Percentiles rank a stretch among this genome's conserved stretches.
phyloP scores from a whole-genome alignment of 2,113 vertebrate species.

The Himantopus leucocephalus region DNA sequence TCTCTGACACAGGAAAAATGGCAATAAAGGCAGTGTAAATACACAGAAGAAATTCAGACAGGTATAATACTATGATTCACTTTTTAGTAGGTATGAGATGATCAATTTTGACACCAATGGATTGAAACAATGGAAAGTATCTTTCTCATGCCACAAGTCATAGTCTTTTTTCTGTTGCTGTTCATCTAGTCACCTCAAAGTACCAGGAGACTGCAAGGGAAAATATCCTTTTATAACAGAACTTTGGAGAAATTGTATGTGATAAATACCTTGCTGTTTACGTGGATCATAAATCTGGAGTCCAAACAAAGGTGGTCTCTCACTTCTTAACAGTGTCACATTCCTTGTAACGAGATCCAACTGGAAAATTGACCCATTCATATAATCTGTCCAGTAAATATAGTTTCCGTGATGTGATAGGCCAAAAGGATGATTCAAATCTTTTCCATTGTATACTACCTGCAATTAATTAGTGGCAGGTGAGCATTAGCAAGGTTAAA shows the following conservation, averaged over 20 bases:
- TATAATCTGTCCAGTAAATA: slow-evolving; percentile 98
- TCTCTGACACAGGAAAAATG: not conserved
- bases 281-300: slow-evolving; percentile 92
- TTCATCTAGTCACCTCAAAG: not conserved
- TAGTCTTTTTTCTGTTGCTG: not conserved
- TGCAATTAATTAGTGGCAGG: slow-evolving; percentile 65
- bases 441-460: slow-evolving; percentile 94
- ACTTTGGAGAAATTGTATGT: not conserved
- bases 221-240: not conserved
- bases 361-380: slow-evolving; percentile 98
- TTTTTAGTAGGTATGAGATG: not conserved
- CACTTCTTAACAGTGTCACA: slow-evolving; percentile 87
- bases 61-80: not conserved
- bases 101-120: not conserved
- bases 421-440: slow-evolving; percentile 96
- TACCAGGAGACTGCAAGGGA: not conserved
- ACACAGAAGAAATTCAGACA: not conserved
- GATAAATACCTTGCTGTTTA: slow-evolving; percentile 89
- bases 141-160: not conserved
- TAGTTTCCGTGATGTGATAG: slow-evolving; percentile 90
- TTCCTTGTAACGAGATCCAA: slow-evolving; percentile 87
- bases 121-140: not conserved
- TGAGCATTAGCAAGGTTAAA: not conserved
- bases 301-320: slow-evolving; percentile 93
- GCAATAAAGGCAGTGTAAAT: not conserved